Conservation (phyloP, 2,797 vertebrate species). For the Apogon hyalosoma region DNA sequence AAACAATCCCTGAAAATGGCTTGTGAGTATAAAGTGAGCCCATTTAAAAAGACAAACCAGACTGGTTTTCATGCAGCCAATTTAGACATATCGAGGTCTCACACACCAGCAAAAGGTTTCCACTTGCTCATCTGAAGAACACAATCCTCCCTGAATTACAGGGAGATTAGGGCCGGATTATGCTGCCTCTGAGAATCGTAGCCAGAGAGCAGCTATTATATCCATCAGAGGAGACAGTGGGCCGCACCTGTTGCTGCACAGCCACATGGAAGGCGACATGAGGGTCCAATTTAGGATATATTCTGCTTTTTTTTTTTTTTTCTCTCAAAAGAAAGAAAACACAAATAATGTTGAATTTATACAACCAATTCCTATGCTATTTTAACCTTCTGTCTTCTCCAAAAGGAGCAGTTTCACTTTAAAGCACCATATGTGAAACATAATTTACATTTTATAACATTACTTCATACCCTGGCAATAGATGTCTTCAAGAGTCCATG, state of each 20-base stretch:
- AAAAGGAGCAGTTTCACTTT: conserved; percentile 47
- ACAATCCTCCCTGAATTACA: conserved; percentile 88
- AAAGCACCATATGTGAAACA: conserved; percentile 64
- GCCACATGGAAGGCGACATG: conserved; percentile 57
- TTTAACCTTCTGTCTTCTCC: conserved; percentile 61
- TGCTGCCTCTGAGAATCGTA: conserved; percentile 83
- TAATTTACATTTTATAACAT: conserved; percentile 76
- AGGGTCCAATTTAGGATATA: conserved; percentile 43
- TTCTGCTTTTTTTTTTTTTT: conserved; percentile 10
- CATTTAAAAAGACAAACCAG: conserved; percentile 47
- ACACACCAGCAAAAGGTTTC: conserved; percentile 82
- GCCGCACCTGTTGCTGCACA: conserved; percentile 84
- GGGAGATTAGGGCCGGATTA: conserved; percentile 88
- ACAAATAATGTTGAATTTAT: conserved; percentile 21
- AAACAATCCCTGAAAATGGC: too few relatives aligned
- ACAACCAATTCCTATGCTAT: conserved; percentile 38
- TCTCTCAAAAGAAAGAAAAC: neutral
- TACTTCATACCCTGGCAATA: conserved; percentile 80
- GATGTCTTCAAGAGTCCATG: conserved; percentile 68
- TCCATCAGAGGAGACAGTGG: conserved; percentile 84
- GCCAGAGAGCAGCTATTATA: conserved; percentile 80
- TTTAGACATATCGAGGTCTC: conserved; percentile 79
- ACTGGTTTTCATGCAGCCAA: conserved; percentile 73
- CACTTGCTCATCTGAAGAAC: conserved; percentile 87
- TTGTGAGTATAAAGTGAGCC: too few relatives aligned